Base-by-base conservation (phyloP, 2,797 vertebrate species). In the Gallinago solitaria region DNA sequence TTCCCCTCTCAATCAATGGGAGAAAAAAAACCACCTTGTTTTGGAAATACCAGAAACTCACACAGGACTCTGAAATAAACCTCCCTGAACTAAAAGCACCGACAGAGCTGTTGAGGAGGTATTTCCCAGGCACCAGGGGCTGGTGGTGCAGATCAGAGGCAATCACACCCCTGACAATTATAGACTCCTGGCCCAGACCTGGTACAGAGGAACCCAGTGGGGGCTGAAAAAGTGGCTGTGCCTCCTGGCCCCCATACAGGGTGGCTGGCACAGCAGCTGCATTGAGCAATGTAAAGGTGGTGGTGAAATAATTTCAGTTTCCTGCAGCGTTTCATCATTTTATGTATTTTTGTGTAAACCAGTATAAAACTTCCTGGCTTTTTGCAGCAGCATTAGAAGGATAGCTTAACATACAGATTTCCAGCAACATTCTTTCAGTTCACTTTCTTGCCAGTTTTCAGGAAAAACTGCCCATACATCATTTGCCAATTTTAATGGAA, bases 131-230 rank as follows among this genome's bases (percentile, higher is more conserved):
- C 60, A 30, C 30, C 57, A n/a, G 70, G 41, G 37, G 19, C 67
- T 76, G 71, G 20, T 54, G 54, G 53, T 59, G 45, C 56, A 74
- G 82, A 18, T 13, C 33, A 51, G 61, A 53, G 60, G 53, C 56
- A 19, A 37, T 4, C 33, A 24, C 32, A 50, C 60, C 27, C 53
- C 54, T 15, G 33, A 43, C 9, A 5, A 17, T 20, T 0, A 3
- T 39, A 85, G 71, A 45, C 15, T n/a, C 47, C 47, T 19, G 17
- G 37, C 30, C 6, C 50, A 45, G 54, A 37, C 67, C 61, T 54
- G 48, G 25, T 74, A 10, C 0, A 0, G 45, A 69, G 57, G 60
- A 59, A 21, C 18, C 23, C 0, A 0, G 8, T 39, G 1, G 4
- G 37, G 7, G 35, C 37, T 73, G 68, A 37, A 60, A 63, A 27